Evolutionary conservation across 2,113 vertebrate genomes (phyloP).

Genomic region (Gopherus evgoodei): DNA sequence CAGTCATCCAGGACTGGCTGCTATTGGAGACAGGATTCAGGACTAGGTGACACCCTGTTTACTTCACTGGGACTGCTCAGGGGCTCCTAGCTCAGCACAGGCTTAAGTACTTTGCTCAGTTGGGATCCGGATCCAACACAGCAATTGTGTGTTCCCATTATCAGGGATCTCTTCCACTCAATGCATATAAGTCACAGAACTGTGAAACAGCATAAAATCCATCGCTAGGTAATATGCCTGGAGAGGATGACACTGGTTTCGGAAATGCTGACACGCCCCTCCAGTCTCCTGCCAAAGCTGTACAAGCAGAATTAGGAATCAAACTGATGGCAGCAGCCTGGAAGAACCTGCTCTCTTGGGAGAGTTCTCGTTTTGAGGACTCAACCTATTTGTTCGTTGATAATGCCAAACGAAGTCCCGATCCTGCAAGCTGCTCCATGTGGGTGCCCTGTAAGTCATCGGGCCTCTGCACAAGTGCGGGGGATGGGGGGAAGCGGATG

Average conservation of each 20-base stretch:
- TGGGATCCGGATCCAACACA: not conserved
- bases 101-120: not conserved
- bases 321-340: not conserved
- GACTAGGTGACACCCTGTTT: not conserved
- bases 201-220: not conserved
- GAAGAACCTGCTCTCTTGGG: constrained; percentile 8
- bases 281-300: not conserved
- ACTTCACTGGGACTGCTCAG: not conserved
- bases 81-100: not conserved
- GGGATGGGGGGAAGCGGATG: not conserved
- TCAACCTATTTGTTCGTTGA: constrained; percentile 12
- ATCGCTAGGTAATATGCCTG: not conserved
- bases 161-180: not conserved
- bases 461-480: not conserved
- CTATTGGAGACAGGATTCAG: not conserved
- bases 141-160: not conserved
- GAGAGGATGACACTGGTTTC: not conserved
- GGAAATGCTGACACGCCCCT: not conserved
- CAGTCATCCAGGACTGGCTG: not conserved
- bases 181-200: not conserved
- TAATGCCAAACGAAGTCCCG: not conserved
- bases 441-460: not conserved
- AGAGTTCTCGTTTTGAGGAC: constrained; percentile 14
- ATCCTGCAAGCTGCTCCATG: accelerated
- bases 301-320: constrained; percentile 46